These are phyloP conservation scores for Symphodus melops DNA, from an alignment of 2,113 vertebrate genomes.

Conservation along the genomic window DNA sequence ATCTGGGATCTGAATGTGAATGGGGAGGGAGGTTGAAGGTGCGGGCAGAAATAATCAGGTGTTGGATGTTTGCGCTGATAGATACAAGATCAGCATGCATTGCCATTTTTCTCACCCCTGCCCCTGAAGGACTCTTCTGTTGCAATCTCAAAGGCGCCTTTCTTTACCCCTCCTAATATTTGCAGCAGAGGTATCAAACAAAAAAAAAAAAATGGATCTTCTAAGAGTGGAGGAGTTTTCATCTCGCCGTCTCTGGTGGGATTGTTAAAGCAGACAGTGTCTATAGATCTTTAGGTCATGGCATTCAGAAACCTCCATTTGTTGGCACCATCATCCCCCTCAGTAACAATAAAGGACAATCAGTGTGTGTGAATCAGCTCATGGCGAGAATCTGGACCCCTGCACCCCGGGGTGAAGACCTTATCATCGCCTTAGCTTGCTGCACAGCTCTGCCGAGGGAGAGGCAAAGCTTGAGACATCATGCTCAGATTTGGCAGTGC, in stretches of 20 bases:
- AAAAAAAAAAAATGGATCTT: slow-evolving; percentile 64
- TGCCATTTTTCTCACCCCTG: slow-evolving; percentile 54
- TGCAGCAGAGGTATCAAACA: slow-evolving; percentile 58
- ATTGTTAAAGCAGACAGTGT: slow-evolving; percentile 66
- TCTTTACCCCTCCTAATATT: slow-evolving; percentile 51
- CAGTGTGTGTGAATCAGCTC: slow-evolving; percentile 65
- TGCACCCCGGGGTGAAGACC: slow-evolving; percentile 59
- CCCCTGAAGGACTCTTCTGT: slow-evolving; percentile 55
- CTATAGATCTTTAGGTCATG: slow-evolving; percentile 69
- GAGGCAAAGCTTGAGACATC: slow-evolving; percentile 65
- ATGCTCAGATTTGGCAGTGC: slow-evolving; percentile 57
- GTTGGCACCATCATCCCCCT: slow-evolving; percentile 58
- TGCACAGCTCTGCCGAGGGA: slow-evolving; percentile 44
- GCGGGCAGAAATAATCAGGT: slow-evolving; percentile 68
- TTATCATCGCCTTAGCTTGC: slow-evolving; percentile 51
- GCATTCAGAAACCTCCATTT: slow-evolving; percentile 71
- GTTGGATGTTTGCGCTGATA: slow-evolving; percentile 64
- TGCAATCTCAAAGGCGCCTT: slow-evolving; percentile 60
- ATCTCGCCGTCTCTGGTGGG: slow-evolving; percentile 60
- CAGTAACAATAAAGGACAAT: slow-evolving; percentile 73
- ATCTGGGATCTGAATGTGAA: slow-evolving; percentile 67
- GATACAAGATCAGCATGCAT: slow-evolving; percentile 74
- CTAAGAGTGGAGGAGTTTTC: slow-evolving; percentile 58
- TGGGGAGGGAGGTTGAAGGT: slow-evolving; percentile 59
- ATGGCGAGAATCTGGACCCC: slow-evolving; percentile 56